These are phyloP conservation scores for Candidula unifasciata DNA, from an alignment of 2,888 invertebrate genomes.

Conservation along the genomic window DNA sequence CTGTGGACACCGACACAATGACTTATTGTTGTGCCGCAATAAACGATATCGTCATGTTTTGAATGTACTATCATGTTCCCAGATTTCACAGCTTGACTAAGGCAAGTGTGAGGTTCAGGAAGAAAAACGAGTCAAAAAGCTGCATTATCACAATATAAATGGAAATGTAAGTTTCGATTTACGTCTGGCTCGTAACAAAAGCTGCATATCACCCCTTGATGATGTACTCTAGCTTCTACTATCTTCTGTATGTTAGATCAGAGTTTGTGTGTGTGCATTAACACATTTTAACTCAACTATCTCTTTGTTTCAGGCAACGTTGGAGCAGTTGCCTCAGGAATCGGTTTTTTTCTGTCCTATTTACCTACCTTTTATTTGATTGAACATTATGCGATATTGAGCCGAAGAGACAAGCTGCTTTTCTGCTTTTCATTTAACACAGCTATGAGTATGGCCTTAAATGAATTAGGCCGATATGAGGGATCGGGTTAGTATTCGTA, in stretches of 20 bases:
- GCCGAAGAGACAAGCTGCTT: slow-evolving; percentile 80
- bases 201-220: too few relatives aligned
- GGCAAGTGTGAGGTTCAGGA: too few relatives aligned
- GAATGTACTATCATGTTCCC: too few relatives aligned
- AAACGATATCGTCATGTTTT: too few relatives aligned
- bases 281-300: background rate
- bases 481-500: slow-evolving; percentile 80
- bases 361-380: background rate
- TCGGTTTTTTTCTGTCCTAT: background rate
- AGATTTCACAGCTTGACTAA: too few relatives aligned
- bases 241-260: background rate
- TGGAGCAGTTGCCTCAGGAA: background rate
- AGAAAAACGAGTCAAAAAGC: too few relatives aligned
- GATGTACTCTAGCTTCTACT: too few relatives aligned
- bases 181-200: too few relatives aligned
- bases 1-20: too few relatives aligned
- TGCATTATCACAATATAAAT: too few relatives aligned
- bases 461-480: slow-evolving; percentile 85
- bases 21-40: too few relatives aligned
- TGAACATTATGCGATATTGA: slow-evolving; percentile 81
- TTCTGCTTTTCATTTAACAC: slow-evolving; percentile 86
- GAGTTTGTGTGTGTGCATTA: background rate
- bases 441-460: slow-evolving; percentile 88
- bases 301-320: background rate
- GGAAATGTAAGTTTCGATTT: too few relatives aligned